phyloP scores from a whole-genome alignment of 2,797 vertebrate species.

The Myotis findleyi region DNA sequence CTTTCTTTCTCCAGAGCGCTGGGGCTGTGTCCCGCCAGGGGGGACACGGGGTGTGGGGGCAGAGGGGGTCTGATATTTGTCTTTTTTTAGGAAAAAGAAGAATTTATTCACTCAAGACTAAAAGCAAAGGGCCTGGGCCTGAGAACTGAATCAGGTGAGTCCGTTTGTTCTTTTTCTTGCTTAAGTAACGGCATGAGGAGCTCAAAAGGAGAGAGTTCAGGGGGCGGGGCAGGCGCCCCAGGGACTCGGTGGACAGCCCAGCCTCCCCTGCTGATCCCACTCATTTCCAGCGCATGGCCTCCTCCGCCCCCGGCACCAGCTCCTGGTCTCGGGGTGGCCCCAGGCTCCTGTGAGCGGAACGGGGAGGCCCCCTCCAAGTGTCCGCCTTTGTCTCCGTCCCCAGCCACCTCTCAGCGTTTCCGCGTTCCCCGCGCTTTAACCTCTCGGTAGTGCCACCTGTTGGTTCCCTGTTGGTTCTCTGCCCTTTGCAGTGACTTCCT shows the following conservation, averaged over 20 bases:
- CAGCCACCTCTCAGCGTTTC: no score
- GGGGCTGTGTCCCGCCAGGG: neutral
- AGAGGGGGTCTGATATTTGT: constrained; percentile 4
- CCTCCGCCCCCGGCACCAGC: neutral
- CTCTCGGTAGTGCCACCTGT: neutral
- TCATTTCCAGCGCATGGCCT: neutral
- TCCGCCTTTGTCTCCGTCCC: no score
- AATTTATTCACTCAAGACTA: constrained; percentile 90
- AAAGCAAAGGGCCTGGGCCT: constrained; percentile 89
- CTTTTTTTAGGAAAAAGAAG: constrained; percentile 93
- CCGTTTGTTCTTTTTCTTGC: accelerated
- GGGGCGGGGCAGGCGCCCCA: neutral
- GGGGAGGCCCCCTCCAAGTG: no score
- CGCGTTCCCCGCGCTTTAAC: neutral
- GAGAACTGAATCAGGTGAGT: constrained; percentile 91
- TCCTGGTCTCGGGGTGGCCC: neutral
- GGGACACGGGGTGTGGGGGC: no score
- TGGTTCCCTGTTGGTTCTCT: neutral
- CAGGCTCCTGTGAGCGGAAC: accelerated
- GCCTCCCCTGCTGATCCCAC: no score
- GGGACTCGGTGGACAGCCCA: accelerated
- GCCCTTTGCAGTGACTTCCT: neutral
- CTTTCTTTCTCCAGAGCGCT: no score
- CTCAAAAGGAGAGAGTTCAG: neutral
- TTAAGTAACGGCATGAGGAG: neutral